Percentiles rank a stretch among this genome's conserved stretches.
These are phyloP conservation scores for Pediacus dermestoides DNA, from an alignment of 2,888 invertebrate species.

Conservation along the genomic window DNA sequence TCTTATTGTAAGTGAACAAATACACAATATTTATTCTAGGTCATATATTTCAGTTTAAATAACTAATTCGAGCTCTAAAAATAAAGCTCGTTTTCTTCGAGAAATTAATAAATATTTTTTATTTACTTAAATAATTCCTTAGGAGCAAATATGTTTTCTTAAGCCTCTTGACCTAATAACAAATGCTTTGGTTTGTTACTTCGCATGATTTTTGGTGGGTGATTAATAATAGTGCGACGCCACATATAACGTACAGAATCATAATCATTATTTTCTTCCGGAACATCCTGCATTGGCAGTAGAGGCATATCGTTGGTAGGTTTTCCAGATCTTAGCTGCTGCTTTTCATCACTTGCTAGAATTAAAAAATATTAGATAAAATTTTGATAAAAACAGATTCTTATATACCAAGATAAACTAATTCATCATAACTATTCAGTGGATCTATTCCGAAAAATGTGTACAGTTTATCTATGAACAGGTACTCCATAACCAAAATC, in stretches of 20 bases:
- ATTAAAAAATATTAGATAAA: conserved; percentile 7
- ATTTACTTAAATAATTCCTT: too few species aligned
- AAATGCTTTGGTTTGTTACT: conserved; percentile 24
- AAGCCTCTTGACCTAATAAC: neutral
- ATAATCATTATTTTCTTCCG: conserved; percentile 23
- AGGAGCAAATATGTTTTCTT: too few species aligned
- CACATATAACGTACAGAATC: conserved; percentile 28
- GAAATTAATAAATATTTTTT: too few species aligned
- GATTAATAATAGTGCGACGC: conserved; percentile 17
- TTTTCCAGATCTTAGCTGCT: conserved; percentile 20
- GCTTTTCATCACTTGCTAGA: conserved; percentile 28
- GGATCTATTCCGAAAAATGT: conserved; percentile 55
- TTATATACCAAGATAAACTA: conserved; percentile 49
- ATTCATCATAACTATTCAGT: conserved; percentile 52
- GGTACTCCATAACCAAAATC: conserved; percentile 49
- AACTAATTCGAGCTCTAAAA: too few species aligned
- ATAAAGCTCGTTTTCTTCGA: too few species aligned
- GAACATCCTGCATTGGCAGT: conserved; percentile 13
- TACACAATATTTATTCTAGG: too few species aligned
- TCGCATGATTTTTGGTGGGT: conserved; percentile 25
- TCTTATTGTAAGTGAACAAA: too few species aligned
- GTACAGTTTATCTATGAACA: conserved; percentile 49
- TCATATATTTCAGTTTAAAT: too few species aligned
- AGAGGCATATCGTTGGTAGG: conserved; percentile 20
- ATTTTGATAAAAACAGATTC: conserved; percentile 20